Evolutionary conservation across 2,113 vertebrate genomes (phyloP), one percentile per base, ranked within the genome.

Genomic region (Equus quagga): DNA sequence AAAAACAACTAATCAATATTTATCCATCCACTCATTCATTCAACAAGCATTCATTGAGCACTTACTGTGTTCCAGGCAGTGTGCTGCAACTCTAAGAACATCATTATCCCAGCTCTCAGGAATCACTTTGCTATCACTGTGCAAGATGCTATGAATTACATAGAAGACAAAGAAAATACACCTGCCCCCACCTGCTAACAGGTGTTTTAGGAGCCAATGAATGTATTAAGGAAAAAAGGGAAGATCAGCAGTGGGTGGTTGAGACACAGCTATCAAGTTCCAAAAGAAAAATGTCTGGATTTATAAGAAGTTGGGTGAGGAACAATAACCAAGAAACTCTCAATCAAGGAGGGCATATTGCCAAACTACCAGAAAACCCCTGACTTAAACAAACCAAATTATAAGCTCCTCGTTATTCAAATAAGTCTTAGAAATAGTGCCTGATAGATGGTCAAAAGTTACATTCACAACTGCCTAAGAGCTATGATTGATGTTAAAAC

Each of bases 141-240:
- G 12, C 58, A 44, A 33, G 21, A 7, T 17, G 1, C 31, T 18
- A 10, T 0, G 14, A 56, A 9, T 6, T 4, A 15, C 0, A 2
- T 1, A 5, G 31, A 12, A 65, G 56, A 36, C 36, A 80, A 60
- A 79, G 58, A 19, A 73, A 62, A 54, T 5, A 8, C 5, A 11
- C 6, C 51, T 28, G 19, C 8, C n/a, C 5, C 58, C 19, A 44
- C 6, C 18, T 4, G 6, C 10, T 6, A 24, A 41, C 0, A 0
- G 11, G 6, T 41, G 24, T 58, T 41, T 49, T 21, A 81, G 17
- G 65, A 91, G 64, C 51, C 54, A 4, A 8, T 46, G 44, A 75
- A 75, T 6, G 5, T 5, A 18, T 1, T 18, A 19, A 83, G 36
- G 49, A 26, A 76, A 36, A 78, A 5, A 21, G 6, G 44, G 41